Evolutionary conservation across 92 coral and sea anemone genomes (phyloP).

Genomic region (Chrysogorgia sp.): DNA sequence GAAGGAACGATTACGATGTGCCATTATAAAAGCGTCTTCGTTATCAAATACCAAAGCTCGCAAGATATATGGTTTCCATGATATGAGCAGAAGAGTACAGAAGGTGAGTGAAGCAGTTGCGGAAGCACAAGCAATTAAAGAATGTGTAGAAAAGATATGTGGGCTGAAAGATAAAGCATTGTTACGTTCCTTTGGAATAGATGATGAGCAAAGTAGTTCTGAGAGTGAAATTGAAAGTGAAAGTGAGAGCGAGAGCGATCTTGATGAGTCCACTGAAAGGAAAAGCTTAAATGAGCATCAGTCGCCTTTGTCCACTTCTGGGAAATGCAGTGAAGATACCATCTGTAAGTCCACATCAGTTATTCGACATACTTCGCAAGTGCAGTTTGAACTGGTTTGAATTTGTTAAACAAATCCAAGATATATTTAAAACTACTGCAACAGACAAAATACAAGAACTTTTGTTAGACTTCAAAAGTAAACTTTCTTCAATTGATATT

Average conservation of each 20-base stretch:
- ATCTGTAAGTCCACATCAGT: background rate
- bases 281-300: too few species aligned
- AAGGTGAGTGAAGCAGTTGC: slow-evolving; percentile 47
- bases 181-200: slow-evolving; percentile 29
- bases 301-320: too few species aligned
- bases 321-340: too few species aligned
- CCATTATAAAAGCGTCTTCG: slow-evolving; percentile 58
- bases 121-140: slow-evolving; percentile 50
- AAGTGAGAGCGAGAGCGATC: slow-evolving; percentile 1
- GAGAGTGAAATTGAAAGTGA: slow-evolving; percentile 29
- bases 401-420: slow-evolving; percentile 17
- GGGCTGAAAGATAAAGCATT: slow-evolving; percentile 38
- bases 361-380: too few species aligned
- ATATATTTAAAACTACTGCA: slow-evolving; percentile 5
- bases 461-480: slow-evolving; percentile 58
- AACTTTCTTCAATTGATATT: slow-evolving; percentile 54
- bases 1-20: slow-evolving; percentile 53
- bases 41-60: slow-evolving; percentile 51
- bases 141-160: slow-evolving; percentile 58
- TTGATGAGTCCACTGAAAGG: background rate
- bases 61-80: slow-evolving; percentile 42
- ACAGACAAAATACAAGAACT: slow-evolving; percentile 1
- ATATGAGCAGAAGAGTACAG: slow-evolving; percentile 26
- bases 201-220: background rate
- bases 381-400: background rate